A percentile compares a stretch with the other conserved stretches of the same genome.
These are phyloP conservation scores for Decapterus maruadsi DNA, from an alignment of 2,797 vertebrate species.

Conservation along the genomic window DNA sequence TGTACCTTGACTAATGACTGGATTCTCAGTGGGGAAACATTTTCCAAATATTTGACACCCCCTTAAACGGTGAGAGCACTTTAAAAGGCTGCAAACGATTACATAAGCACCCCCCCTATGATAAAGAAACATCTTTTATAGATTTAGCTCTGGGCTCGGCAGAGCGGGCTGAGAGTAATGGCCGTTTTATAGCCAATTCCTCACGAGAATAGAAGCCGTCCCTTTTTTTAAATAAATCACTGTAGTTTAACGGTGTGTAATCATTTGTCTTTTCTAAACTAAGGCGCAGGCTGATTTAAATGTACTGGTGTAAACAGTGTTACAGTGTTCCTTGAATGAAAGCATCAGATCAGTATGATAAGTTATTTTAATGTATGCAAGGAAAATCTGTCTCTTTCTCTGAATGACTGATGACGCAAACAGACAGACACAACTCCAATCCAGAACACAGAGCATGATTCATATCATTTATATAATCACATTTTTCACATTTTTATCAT, in stretches of 20 bases:
- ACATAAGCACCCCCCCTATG: constrained; percentile 17
- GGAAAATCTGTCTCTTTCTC: neutral
- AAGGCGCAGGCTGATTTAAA: neutral
- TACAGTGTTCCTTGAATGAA: neutral
- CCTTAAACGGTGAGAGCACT: constrained; percentile 22
- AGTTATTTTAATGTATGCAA: neutral
- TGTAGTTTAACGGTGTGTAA: constrained; percentile 35
- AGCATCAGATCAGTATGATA: neutral
- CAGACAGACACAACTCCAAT: neutral
- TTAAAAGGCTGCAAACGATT: constrained; percentile 34
- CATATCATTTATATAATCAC: neutral
- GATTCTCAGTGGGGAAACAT: constrained; percentile 36
- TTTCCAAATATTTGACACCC: constrained; percentile 56
- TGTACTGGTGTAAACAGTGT: neutral
- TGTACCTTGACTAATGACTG: constrained; percentile 42
- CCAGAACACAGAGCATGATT: neutral
- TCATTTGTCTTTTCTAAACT: constrained; percentile 11
- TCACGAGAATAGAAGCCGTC: constrained; percentile 12
- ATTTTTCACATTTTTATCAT: neutral
- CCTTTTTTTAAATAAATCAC: constrained; percentile 43
- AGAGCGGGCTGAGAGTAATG: constrained; percentile 27
- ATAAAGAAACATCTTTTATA: constrained; percentile 50
- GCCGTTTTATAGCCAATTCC: constrained; percentile 34
- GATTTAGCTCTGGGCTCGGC: constrained; percentile 34
- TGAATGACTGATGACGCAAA: neutral